These are phyloP conservation scores for Hedya salicella DNA, from an alignment of 2,888 invertebrate species.

Conservation along the genomic window DNA sequence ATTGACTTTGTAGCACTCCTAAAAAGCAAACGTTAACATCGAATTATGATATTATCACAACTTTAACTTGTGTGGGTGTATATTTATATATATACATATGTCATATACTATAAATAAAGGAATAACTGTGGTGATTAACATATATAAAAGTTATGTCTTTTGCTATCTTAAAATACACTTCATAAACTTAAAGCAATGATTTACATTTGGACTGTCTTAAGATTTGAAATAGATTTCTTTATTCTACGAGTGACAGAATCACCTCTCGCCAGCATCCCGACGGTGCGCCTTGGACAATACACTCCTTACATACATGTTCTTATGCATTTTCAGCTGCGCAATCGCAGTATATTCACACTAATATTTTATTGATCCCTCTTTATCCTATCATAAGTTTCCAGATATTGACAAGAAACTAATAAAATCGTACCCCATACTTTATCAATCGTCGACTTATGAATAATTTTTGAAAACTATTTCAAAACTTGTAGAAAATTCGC, in stretches of 20 bases:
- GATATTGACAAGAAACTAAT: conserved; percentile 62
- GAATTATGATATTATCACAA: conserved; percentile 68
- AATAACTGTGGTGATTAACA: conserved; percentile 65
- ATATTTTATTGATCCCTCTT: conserved; percentile 76
- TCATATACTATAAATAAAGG: conserved; percentile 53
- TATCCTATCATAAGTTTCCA: conserved; percentile 72
- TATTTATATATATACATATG: conserved; percentile 42
- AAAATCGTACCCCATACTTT: conserved; percentile 59
- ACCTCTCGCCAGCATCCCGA: conserved; percentile 12
- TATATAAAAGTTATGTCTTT: conserved; percentile 71
- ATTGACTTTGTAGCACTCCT: conserved; percentile 46
- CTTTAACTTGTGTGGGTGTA: conserved; percentile 66
- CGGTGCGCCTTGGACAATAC: conserved; percentile 35
- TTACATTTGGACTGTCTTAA: conserved; percentile 71
- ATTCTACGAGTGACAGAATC: conserved; percentile 47
- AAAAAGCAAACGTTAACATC: conserved; percentile 50
- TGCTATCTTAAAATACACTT: conserved; percentile 59
- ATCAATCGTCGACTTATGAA: conserved; percentile 46
- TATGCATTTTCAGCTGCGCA: conserved; percentile 51
- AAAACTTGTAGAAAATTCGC: conserved; percentile 75
- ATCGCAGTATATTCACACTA: conserved; percentile 57
- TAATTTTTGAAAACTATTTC: conserved; percentile 64
- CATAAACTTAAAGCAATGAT: conserved; percentile 63
- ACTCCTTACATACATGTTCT: conserved; percentile 38
- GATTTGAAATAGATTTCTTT: conserved; percentile 80